These are phyloP conservation scores for Drosophila mimetica DNA, from an alignment of 2,888 invertebrate genomes.

Conservation along the genomic window DNA sequence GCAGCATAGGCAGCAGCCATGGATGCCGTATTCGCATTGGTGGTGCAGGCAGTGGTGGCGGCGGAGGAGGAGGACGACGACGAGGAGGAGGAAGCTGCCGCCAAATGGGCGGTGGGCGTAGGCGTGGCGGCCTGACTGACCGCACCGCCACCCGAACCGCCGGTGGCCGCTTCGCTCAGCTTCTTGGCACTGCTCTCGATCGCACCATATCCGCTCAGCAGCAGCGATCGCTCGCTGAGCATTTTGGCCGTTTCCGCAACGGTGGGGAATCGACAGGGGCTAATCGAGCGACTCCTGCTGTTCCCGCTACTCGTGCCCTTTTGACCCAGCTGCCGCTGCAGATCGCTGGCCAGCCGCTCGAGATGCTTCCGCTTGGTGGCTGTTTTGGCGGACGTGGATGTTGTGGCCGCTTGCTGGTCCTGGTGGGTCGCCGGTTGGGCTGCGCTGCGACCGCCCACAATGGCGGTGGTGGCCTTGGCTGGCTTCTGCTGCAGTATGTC, in stretches of 20 bases:
- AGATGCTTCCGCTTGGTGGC: conserved; percentile 70
- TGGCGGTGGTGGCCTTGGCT: conserved; percentile 74
- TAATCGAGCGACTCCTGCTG: background rate
- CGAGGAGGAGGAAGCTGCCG: conserved; percentile 7
- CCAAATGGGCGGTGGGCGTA: conserved; percentile 15
- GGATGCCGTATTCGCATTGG: conserved; percentile 53
- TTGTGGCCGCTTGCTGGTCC: conserved; percentile 62
- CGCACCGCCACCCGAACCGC: conserved; percentile 26
- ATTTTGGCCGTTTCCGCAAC: conserved; percentile 68
- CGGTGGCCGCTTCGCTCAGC: conserved; percentile 75
- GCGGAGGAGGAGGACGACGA: conserved; percentile 14
- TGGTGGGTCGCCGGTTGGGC: conserved; percentile 59
- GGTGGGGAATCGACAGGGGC: conserved; percentile 1
- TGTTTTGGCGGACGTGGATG: conserved; percentile 28
- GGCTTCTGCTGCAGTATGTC: conserved; percentile 78
- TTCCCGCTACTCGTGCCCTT: conserved; percentile 11
- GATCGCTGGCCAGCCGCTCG: conserved; percentile 65
- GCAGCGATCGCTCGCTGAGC: conserved; percentile 84
- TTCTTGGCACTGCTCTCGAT: conserved; percentile 80
- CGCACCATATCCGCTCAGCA: conserved; percentile 81
- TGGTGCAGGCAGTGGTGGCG: conserved; percentile 33
- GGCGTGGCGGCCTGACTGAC: conserved; percentile 37
- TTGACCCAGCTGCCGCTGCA: conserved; percentile 52
- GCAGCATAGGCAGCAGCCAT: conserved; percentile 77
- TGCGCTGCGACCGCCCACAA: conserved; percentile 59